Conservation (phyloP, 2,113 vertebrate genomes). For the Otus sunia region DNA sequence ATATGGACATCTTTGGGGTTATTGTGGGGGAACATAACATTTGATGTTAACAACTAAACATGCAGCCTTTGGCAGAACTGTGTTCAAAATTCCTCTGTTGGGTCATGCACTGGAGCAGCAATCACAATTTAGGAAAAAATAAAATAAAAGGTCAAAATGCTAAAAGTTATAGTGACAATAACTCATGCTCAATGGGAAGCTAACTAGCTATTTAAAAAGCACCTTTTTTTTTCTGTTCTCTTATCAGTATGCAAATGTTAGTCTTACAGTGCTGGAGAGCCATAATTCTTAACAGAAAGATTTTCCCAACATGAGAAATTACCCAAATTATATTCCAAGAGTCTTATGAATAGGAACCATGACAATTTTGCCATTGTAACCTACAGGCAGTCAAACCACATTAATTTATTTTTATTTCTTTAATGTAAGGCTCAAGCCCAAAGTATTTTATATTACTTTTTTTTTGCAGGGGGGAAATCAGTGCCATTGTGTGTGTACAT, state of each 20-base stretch:
- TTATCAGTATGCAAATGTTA: conserved; percentile 4
- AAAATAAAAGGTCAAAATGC: conserved; percentile 12
- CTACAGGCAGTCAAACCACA: neutral
- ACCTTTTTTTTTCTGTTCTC: neutral
- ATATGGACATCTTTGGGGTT: neutral
- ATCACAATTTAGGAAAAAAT: neutral
- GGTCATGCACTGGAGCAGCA: neutral
- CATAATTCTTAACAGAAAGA: neutral
- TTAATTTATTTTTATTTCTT: neutral
- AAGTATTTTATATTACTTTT: neutral
- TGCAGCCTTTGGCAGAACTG: neutral
- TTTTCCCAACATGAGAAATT: conserved; percentile 4
- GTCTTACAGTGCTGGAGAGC: neutral
- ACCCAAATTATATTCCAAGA: neutral
- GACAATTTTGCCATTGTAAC: neutral
- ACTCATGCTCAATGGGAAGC: neutral
- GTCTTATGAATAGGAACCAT: neutral
- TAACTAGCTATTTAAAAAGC: neutral
- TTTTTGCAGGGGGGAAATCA: neutral
- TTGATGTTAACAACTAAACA: neutral
- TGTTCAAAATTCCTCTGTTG: neutral
- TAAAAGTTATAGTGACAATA: neutral
- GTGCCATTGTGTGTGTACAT: neutral
- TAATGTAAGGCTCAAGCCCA: neutral
- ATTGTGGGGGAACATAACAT: neutral